Percentiles rank a stretch among this genome's conserved stretches.
Conservation (phyloP, 1,140 invertebrate genomes). For the Bombus cullumanus region DNA sequence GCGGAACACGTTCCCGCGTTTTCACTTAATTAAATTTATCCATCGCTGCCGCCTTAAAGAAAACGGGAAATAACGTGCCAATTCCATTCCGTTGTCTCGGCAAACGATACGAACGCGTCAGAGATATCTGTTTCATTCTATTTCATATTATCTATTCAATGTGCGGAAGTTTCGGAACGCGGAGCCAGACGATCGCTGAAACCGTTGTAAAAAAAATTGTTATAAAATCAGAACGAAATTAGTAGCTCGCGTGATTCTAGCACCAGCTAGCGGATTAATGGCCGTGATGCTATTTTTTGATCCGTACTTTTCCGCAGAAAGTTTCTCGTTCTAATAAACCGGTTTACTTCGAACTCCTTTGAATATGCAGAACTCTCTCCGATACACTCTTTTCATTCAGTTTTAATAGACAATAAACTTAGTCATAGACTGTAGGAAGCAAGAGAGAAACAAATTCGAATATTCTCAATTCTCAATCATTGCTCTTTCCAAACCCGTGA, state of each 20-base stretch:
- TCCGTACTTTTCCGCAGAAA: constrained; percentile 4
- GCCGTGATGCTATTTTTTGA: background rate
- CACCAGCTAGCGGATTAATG: background rate
- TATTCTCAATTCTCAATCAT: no score
- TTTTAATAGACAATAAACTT: background rate
- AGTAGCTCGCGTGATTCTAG: background rate
- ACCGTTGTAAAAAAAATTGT: background rate
- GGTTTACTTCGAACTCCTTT: constrained; percentile 5
- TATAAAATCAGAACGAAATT: background rate
- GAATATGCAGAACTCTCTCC: background rate
- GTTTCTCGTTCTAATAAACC: constrained; percentile 16
- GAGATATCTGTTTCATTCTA: no score
- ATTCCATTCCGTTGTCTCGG: no score
- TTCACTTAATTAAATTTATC: no score
- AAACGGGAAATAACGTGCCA: no score
- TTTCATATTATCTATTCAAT: no score
- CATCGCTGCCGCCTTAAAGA: no score
- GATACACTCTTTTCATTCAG: background rate
- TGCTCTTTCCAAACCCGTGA: background rate
- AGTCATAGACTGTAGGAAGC: background rate
- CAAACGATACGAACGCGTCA: no score
- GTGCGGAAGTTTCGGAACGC: no score
- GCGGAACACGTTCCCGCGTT: no score
- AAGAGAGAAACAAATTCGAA: no score
- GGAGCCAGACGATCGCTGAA: no score